A percentile compares a stretch with the other conserved stretches of the same genome.
Conservation (phyloP, 2,797 vertebrate genomes). For the Diplodus sargus region DNA sequence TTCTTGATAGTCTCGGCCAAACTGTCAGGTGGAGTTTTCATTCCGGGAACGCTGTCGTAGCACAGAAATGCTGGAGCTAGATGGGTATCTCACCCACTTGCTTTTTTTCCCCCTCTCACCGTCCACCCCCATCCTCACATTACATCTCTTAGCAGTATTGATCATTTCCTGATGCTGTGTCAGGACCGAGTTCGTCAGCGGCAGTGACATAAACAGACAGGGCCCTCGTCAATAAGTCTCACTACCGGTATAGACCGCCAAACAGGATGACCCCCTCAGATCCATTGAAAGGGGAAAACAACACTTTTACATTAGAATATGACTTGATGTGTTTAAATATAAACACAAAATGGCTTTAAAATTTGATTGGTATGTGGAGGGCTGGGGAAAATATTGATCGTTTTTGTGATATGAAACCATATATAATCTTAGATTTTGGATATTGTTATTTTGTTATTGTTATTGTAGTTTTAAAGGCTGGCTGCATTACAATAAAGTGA, state of each 20-base stretch:
- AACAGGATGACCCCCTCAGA: constrained; percentile 42
- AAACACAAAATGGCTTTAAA: not conserved
- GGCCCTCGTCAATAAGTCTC: constrained; percentile 73
- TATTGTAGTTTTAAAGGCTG: no score
- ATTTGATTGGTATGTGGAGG: not conserved
- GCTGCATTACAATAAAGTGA: no score
- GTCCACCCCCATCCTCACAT: constrained; percentile 57
- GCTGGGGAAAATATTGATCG: no score
- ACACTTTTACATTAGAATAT: not conserved
- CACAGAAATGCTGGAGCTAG: constrained; percentile 16
- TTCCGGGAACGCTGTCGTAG: constrained; percentile 39
- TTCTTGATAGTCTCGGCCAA: constrained; percentile 14
- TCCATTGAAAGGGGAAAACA: constrained; percentile 17
- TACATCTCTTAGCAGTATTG: constrained; percentile 77
- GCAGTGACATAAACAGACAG: constrained; percentile 78
- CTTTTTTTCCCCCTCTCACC: not conserved
- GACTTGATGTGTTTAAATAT: not conserved
- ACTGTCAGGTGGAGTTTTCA: constrained; percentile 43
- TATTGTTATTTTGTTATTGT: no score
- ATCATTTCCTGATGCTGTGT: constrained; percentile 82
- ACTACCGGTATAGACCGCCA: constrained; percentile 61
- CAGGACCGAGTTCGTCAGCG: constrained; percentile 73
- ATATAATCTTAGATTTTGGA: no score
- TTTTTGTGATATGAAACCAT: no score
- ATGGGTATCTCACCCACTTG: not conserved